Base-by-base conservation (phyloP, 2,113 vertebrate species). In the Mobula hypostoma region DNA sequence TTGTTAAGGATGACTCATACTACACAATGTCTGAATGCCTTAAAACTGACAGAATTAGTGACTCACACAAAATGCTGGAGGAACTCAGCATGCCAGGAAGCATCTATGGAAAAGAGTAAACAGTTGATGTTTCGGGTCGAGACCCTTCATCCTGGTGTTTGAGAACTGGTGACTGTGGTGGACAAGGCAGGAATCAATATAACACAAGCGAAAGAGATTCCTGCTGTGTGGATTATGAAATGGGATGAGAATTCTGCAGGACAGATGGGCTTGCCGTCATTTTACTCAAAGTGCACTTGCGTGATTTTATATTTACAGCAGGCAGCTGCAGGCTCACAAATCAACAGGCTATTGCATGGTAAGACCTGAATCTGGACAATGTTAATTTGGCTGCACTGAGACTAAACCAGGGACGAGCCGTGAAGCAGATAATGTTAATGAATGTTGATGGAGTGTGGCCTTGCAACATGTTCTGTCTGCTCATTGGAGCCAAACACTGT, bases 211-310 rank as follows among this genome's bases (percentile, higher is more conserved):
- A 9, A 56, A 1, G 80, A 83, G 48, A 48, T 21, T 27, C 82
- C 56, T 58, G 6, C 48, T 21, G 58, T 85, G 7, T 87, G 21
- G 83, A 29, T 87, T 29, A 87, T 58, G 58, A 3, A 58, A 61
- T 15, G 56, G 58, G 83, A 87, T 61, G 56, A 56, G 56, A 6
- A 4, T 61, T 87, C 83, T 56, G 48, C 2, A 17, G 58, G 83
- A 87, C 83, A 87, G 83, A 87, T 87, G 83, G 83, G 83, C 27
- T 61, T 87, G 27, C 56, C 11, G 58, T 87, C 83, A 63, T n/a
- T 58, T 9, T 48, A 15, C 36, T 82, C 79, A 87, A 87, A 87
- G 56, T 87, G 83, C 56, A 87, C 29, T 87, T 87, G 4, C 27
- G 8, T 61, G 56, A 24, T 87, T 61, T 70, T 56, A 77, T 77